Evolutionary conservation across 2,797 vertebrate genomes (phyloP).

Genomic region (Helostoma temminkii): DNA sequence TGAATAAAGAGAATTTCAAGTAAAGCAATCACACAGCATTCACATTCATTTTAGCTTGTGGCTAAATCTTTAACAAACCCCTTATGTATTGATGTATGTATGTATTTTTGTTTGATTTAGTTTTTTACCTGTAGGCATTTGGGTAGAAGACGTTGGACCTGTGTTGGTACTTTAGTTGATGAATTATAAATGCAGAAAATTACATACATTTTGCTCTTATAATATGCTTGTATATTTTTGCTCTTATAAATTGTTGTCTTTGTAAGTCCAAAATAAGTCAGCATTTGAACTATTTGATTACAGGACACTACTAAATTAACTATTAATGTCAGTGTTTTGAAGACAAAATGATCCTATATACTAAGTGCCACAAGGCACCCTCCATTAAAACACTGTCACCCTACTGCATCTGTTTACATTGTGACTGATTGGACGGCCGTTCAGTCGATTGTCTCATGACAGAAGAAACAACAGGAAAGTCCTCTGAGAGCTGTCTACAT

Average conservation of each 20-base stretch:
- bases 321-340: constrained; percentile 11
- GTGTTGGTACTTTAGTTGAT: no score
- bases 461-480: constrained; percentile 50
- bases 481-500: constrained; percentile 53
- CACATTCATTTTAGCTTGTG: constrained; percentile 3
- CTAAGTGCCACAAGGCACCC: constrained; percentile 6
- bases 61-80: constrained; percentile 6
- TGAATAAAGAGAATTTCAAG: constrained; percentile 26
- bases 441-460: constrained; percentile 61
- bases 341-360: constrained; percentile 24
- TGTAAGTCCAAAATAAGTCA: no score
- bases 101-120: no score
- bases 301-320: no score
- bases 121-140: no score
- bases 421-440: constrained; percentile 63
- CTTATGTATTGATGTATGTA: constrained; percentile 18
- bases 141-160: no score
- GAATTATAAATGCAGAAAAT: not conserved
- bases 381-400: constrained; percentile 34
- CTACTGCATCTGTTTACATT: constrained; percentile 48
- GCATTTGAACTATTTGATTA: no score
- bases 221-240: no score
- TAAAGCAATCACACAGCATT: constrained; percentile 8
- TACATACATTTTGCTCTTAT: no score
- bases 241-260: no score